Percentiles rank a stretch among this genome's conserved stretches.
Evolutionary conservation across 1,140 invertebrate species (phyloP).

Genomic region (Oncopodura yosiiana): DNA sequence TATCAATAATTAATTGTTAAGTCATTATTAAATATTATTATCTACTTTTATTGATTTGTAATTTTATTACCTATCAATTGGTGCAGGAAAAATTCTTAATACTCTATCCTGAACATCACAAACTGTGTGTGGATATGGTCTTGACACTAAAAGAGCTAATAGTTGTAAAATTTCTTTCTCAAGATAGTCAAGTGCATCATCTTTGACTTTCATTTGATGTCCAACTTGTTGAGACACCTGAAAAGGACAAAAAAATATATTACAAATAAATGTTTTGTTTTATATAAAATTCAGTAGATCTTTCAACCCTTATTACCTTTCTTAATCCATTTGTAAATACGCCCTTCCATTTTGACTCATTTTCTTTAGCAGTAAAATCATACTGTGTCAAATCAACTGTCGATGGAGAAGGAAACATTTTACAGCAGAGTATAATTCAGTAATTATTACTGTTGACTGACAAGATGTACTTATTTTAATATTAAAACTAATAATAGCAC

Average conservation of each 20-base stretch:
- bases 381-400: slow-evolving; percentile 57
- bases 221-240: slow-evolving; percentile 85
- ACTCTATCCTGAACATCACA: slow-evolving; percentile 87
- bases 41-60: no score
- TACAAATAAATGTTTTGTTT: neutral
- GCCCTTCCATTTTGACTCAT: slow-evolving; percentile 77
- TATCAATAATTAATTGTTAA: no score
- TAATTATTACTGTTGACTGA: neutral
- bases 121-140: slow-evolving; percentile 53
- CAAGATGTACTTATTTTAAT: neutral
- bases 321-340: slow-evolving; percentile 59
- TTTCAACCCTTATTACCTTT: slow-evolving; percentile 39
- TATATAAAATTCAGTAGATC: slow-evolving; percentile 1
- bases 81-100: slow-evolving; percentile 78
- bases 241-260: slow-evolving; percentile 35
- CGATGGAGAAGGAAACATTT: slow-evolving; percentile 49
- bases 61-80: slow-evolving; percentile 86
- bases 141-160: slow-evolving; percentile 74
- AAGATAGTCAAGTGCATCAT: slow-evolving; percentile 86
- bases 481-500: neutral
- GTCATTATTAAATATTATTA: no score
- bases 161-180: slow-evolving; percentile 82
- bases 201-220: slow-evolving; percentile 68
- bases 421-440: slow-evolving; percentile 2
- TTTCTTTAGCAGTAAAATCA: slow-evolving; percentile 79